Conservation (phyloP, 2,113 vertebrate species). For the Sturnus vulgaris region DNA sequence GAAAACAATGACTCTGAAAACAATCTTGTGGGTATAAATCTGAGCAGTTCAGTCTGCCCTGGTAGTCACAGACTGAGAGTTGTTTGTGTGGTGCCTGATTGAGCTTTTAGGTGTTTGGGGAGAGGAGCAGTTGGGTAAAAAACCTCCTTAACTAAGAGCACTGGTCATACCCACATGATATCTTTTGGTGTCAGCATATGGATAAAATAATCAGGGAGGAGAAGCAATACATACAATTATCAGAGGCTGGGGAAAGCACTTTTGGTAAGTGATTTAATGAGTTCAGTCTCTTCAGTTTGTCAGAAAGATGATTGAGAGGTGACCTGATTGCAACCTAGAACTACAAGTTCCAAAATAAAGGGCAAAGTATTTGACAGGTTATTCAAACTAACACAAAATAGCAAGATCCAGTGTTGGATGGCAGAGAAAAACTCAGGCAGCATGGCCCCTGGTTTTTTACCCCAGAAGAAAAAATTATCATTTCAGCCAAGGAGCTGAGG, state of each 20-base stretch:
- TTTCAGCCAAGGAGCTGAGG: background rate
- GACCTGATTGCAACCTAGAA: background rate
- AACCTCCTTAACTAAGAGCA: background rate
- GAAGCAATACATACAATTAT: background rate
- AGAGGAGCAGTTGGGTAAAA: background rate
- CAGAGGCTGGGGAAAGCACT: background rate
- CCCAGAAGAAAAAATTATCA: background rate
- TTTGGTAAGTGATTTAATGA: constrained; percentile 3
- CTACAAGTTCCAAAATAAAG: background rate
- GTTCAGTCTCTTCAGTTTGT: background rate
- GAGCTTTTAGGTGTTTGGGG: background rate
- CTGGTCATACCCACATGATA: background rate
- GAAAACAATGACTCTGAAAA: background rate
- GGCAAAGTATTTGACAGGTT: background rate
- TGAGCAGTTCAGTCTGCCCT: background rate
- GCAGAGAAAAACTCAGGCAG: background rate
- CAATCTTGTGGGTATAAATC: background rate
- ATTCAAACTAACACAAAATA: background rate
- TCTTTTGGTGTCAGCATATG: background rate
- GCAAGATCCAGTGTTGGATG: background rate
- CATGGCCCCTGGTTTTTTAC: background rate
- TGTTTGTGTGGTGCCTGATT: background rate
- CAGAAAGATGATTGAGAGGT: constrained; percentile 11
- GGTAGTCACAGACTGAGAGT: background rate
- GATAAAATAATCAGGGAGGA: background rate